phyloP scores from a whole-genome alignment of 2,888 invertebrate species.

The Chymomyza caudatula region DNA sequence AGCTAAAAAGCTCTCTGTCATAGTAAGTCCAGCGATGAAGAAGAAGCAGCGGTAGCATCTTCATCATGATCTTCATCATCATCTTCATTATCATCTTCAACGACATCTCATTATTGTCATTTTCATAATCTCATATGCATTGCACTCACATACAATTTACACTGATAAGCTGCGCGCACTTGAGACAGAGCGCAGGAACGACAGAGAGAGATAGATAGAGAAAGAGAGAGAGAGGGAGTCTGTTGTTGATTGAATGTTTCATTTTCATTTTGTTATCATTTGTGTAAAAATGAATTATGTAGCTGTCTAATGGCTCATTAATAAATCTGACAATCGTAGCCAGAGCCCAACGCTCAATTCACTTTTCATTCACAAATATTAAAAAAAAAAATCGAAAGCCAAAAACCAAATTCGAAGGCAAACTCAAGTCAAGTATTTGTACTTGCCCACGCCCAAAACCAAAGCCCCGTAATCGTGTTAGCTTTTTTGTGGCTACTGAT shows the following conservation, averaged over 20 bases:
- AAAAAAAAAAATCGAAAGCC: neutral
- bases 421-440: slow-evolving; percentile 30
- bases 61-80: neutral
- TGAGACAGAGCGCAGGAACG: no score
- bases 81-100: neutral
- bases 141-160: neutral
- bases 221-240: no score
- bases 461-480: slow-evolving; percentile 26
- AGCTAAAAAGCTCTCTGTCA: slow-evolving; percentile 48
- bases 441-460: slow-evolving; percentile 2
- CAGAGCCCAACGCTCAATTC: slow-evolving; percentile 27
- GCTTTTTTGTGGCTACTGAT: slow-evolving; percentile 7
- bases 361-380: slow-evolving; percentile 43
- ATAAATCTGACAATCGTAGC: neutral
- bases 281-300: slow-evolving; percentile 1
- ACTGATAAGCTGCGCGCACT: neutral
- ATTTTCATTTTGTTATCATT: neutral
- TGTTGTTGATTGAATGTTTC: neutral
- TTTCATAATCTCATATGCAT: neutral
- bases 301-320: neutral
- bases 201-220: no score
- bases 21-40: slow-evolving; percentile 2
- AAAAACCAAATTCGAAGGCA: neutral
- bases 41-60: neutral
- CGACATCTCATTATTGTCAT: no score